Evolutionary conservation across 1,140 invertebrate genomes (phyloP), one percentile per base, ranked within the genome.

Genomic region (Lasaia peninsularis): DNA sequence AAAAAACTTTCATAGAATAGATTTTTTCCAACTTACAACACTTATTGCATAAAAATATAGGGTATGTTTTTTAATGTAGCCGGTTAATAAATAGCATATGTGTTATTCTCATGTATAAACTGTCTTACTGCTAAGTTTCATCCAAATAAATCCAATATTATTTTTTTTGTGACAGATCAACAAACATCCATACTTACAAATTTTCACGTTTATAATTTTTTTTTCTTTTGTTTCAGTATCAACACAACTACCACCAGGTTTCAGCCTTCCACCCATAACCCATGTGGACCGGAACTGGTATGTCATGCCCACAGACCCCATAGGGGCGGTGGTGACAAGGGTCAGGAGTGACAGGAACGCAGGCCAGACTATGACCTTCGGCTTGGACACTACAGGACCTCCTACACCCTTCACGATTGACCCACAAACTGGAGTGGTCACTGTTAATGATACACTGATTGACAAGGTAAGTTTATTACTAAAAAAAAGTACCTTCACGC

Each of bases 231-330:
- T 79, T 75, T 14, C 78, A 85, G 81, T 52, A 28, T 74, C 75
- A 35, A 59, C 81, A 49, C 82, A 84, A 63, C 60, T 70, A 37
- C 69, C 71, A 1, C 69, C 74, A 11, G 75, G 73, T 16, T 78
- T 80, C 71, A 67, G 61, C 44, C 60, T 80, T 37, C 83, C 80
- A 21, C 63, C 74, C 8, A 74, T 85, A 35, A 76, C 71, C n/a
- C 78, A 73, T 5, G 82, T 88, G 32, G 75, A 79, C 0, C 69
- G 82, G 8, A 81, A 85, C 60, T 88, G 85, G 85, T 74, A 70
- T 44, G 82, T 73, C 11, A 70, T 63, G 60, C 63, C 81, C 33
- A 64, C 64, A 14, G 77, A 81, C 18, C 72, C 71, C 0, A 69
- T 80, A 3, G 83, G 80, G 0, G 37, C 75, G 0, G 62, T 83